phyloP scores from a whole-genome alignment of 2,888 invertebrate species.

The Synergus laeviventris region DNA sequence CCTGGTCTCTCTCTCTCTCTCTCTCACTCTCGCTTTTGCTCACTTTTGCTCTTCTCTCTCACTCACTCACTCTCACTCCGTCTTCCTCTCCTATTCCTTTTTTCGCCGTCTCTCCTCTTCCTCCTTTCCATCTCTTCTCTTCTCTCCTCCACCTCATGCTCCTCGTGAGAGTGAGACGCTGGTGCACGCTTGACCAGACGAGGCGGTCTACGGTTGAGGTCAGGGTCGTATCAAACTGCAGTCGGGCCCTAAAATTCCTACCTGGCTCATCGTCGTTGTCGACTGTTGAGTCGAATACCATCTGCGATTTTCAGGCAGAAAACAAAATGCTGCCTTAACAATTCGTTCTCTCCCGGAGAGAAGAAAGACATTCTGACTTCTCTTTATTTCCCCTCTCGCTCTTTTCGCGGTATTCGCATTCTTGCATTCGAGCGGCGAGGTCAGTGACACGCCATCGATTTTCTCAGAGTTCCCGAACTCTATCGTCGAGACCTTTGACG shows the following conservation, averaged over 20 bases:
- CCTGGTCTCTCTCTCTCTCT: constrained; percentile 46
- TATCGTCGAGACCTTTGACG: constrained; percentile 31
- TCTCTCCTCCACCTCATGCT: constrained; percentile 44
- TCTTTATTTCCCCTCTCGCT: constrained; percentile 27
- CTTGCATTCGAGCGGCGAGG: constrained; percentile 36
- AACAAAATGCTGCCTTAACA: constrained; percentile 25
- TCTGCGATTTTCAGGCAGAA: constrained; percentile 33
- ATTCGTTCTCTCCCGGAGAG: constrained; percentile 21
- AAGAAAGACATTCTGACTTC: constrained; percentile 16
- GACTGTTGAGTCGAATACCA: constrained; percentile 4
- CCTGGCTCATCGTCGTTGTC: constrained; percentile 3
- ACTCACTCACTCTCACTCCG: constrained; percentile 50
- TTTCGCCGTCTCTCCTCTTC: constrained; percentile 45
- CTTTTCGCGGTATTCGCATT: constrained; percentile 38
- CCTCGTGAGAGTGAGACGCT: constrained; percentile 48
- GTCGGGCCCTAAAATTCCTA: constrained; percentile 28
- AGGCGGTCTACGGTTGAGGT: constrained; percentile 66
- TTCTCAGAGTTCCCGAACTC: constrained; percentile 38
- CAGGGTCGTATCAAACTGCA: constrained; percentile 58
- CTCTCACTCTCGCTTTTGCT: constrained; percentile 40
- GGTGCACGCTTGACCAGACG: constrained; percentile 67
- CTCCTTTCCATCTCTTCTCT: constrained; percentile 51
- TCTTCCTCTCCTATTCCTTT: constrained; percentile 47
- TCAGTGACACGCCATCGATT: constrained; percentile 40
- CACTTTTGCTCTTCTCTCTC: constrained; percentile 50